Evolutionary conservation across 2,888 invertebrate species (phyloP), one percentile per base, ranked within the genome.

Genomic region (Allophyes oxyacanthae): DNA sequence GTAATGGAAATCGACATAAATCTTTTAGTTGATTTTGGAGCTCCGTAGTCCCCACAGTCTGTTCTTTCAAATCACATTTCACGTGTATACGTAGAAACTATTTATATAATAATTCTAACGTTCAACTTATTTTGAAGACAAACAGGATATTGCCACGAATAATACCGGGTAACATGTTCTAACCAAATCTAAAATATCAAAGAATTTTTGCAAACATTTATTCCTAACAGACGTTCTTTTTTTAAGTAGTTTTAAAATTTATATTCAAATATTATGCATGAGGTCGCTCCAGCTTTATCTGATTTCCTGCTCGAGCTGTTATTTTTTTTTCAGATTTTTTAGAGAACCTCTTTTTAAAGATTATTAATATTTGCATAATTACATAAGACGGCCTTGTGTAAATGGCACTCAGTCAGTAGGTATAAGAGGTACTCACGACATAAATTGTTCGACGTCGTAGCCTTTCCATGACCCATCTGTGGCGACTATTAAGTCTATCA

Each of bases 391-490:
- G 43, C 56, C 65, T 65, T 62, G 56, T 54, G 41, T 51, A 54
- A 56, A 44, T 34, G 59, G 37, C 51, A 49, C 20, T 40, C 37
- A 52, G 38, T 53, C 20, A 20, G 20, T 20, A 20, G 20, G 20
- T 20, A 20, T 20, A 20, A 20, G 2, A 20, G 20, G 14, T 64
- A 88, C 92, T 91, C 66, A 90, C 95, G 94, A 94, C 73, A 95
- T 87, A 71, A 95, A 92, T 82, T 94, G 94, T 73, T 95, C 89
- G 8, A 94, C 93, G 55, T 94, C 93, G 72, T 95, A 95, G 42
- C 90, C 89, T 57, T 90, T 91, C 94, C 95, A 95, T 11, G 95
- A 91, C 20, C 94, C 94, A 77, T 96, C 96, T 0, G 95, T 94
- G 14, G 95, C 95, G 9, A 95, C 85, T 36, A 95, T 90, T 37